phyloP scores from a whole-genome alignment of 2,797 vertebrate genomes.

The Hemibagrus guttatus region DNA sequence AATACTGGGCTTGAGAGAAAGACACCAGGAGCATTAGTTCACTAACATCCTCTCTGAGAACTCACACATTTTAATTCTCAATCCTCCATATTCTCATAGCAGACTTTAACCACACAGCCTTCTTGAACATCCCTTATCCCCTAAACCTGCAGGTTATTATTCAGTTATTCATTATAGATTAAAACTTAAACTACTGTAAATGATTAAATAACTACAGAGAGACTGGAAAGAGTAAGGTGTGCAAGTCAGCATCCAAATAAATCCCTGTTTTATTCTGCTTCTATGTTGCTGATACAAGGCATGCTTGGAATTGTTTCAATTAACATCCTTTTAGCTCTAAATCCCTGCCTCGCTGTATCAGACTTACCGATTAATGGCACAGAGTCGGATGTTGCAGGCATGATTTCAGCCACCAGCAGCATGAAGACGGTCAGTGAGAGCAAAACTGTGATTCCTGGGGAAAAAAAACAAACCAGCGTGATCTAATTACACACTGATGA shows the following conservation, averaged over 20 bases:
- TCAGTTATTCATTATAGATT: background rate
- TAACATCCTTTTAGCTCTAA: background rate
- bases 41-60: background rate
- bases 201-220: background rate
- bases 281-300: background rate
- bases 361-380: slow-evolving; percentile 78
- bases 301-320: background rate
- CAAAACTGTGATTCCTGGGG: slow-evolving; percentile 77
- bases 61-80: background rate
- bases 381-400: slow-evolving; percentile 80
- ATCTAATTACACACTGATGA: background rate
- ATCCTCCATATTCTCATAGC: background rate
- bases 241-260: background rate
- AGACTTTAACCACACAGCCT: background rate
- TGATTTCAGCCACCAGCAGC: slow-evolving; percentile 80
- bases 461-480: slow-evolving; percentile 30
- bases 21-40: slow-evolving; percentile 1
- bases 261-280: background rate
- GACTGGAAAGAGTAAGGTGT: background rate
- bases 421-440: slow-evolving; percentile 79
- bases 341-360: background rate
- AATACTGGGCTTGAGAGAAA: slow-evolving; percentile 75
- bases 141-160: background rate
- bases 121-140: no score
- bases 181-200: background rate